Evolutionary conservation across 2,797 vertebrate species (phyloP).

Genomic region (Acridotheres tristis): DNA sequence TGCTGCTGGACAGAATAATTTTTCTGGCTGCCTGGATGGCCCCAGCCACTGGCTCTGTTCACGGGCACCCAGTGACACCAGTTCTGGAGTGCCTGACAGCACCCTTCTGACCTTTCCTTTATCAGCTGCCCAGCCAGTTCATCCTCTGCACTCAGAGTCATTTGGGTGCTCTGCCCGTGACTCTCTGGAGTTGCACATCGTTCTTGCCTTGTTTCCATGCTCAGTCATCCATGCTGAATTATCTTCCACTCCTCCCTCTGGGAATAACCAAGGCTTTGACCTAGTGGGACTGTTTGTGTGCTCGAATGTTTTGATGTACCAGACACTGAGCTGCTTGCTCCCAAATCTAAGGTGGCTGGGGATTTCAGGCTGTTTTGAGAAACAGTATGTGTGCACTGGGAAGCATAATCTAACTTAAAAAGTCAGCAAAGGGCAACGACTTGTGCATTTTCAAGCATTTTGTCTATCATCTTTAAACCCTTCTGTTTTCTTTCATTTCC

Average conservation of each 20-base stretch:
- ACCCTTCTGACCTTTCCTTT: neutral
- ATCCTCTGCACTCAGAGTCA: neutral
- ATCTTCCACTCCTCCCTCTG: conserved; percentile 1
- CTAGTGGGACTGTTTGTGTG: neutral
- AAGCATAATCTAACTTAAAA: neutral
- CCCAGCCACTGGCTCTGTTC: neutral
- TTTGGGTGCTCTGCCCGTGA: neutral
- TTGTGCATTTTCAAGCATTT: neutral
- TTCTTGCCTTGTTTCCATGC: neutral
- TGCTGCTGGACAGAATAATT: neutral
- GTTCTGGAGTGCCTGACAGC: neutral
- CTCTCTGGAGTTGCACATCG: neutral
- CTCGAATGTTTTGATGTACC: conserved; percentile 7
- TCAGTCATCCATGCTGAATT: conserved; percentile 38
- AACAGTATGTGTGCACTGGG: neutral
- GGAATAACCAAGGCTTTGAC: conserved; percentile 31
- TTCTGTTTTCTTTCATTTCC: conserved; percentile 21
- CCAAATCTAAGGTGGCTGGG: neutral
- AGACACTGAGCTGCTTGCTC: neutral
- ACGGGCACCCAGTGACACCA: fast-evolving
- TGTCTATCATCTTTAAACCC: conserved; percentile 22
- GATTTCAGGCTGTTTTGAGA: neutral
- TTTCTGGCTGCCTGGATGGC: fast-evolving
- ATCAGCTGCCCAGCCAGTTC: neutral
- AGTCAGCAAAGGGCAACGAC: neutral